phyloP scores from a whole-genome alignment of 2,797 vertebrate species.

The Smutsia gigantea region DNA sequence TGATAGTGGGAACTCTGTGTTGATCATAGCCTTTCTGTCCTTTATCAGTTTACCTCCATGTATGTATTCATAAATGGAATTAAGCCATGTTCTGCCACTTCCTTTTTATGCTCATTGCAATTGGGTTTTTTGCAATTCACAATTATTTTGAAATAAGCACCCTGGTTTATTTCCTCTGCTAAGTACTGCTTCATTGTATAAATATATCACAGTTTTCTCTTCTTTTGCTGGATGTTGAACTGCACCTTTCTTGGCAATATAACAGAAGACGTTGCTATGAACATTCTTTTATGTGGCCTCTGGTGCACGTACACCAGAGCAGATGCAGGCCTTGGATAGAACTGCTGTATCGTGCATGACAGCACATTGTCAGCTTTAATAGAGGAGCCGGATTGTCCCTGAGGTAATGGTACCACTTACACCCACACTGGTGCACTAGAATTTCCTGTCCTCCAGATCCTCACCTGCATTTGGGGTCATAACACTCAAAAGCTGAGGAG shows the following conservation, averaged over 20 bases:
- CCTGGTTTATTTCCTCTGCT: constrained; percentile 9
- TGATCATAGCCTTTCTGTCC: not conserved
- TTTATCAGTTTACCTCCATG: not conserved
- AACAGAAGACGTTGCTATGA: not conserved
- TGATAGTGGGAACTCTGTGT: not conserved
- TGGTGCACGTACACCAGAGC: not conserved
- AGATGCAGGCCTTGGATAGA: not conserved
- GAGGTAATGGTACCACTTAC: not conserved
- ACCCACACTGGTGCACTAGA: not conserved
- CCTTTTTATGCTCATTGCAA: not conserved
- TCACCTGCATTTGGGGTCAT: not conserved
- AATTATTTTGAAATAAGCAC: not conserved
- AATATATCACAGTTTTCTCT: not conserved
- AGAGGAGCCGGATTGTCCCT: not conserved
- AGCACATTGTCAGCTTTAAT: not conserved
- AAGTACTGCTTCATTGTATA: not conserved
- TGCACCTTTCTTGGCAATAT: not conserved
- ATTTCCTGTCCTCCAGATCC: not conserved
- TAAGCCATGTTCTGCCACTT: not conserved
- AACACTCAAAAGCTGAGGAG: not conserved
- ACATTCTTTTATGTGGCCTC: not conserved
- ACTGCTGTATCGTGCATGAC: not conserved
- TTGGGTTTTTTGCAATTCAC: not conserved
- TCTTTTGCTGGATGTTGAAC: not conserved
- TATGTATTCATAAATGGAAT: constrained; percentile 59